Conservation (phyloP, 2,888 invertebrate genomes). For the Aspidiotus rigidus region DNA sequence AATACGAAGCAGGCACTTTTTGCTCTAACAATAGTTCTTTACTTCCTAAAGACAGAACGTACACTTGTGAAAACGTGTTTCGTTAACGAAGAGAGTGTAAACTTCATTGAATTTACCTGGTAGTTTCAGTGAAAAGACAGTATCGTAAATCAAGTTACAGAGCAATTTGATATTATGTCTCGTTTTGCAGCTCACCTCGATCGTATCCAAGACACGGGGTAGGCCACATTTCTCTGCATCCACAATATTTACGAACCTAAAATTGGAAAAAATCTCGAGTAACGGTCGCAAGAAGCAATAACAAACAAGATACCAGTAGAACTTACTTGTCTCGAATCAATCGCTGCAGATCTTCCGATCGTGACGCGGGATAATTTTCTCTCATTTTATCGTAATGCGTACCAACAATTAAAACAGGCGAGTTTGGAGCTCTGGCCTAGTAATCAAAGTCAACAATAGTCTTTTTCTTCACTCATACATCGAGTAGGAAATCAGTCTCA, state of each 20-base stretch:
- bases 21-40: conserved; percentile 86
- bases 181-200: conserved; percentile 79
- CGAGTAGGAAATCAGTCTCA: conserved; percentile 36
- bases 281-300: background rate
- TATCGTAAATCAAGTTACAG: conserved; percentile 86
- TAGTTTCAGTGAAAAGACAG: conserved; percentile 80
- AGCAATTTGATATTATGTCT: conserved; percentile 80
- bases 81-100: background rate
- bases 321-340: conserved; percentile 61
- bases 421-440: conserved; percentile 85
- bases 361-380: conserved; percentile 50
- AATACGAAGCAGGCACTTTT: conserved; percentile 89
- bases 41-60: conserved; percentile 49
- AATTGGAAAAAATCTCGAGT: background rate
- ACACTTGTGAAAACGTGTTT: background rate
- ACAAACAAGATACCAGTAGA: conserved; percentile 32
- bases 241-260: conserved; percentile 73
- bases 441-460: background rate
- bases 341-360: conserved; percentile 75
- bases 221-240: conserved; percentile 94
- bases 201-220: conserved; percentile 82
- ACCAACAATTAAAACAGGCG: conserved; percentile 91
- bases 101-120: conserved; percentile 52
- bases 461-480: background rate
- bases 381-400: conserved; percentile 87